Conservation (phyloP, 2,888 invertebrate genomes). For the Lapara coniferarum region DNA sequence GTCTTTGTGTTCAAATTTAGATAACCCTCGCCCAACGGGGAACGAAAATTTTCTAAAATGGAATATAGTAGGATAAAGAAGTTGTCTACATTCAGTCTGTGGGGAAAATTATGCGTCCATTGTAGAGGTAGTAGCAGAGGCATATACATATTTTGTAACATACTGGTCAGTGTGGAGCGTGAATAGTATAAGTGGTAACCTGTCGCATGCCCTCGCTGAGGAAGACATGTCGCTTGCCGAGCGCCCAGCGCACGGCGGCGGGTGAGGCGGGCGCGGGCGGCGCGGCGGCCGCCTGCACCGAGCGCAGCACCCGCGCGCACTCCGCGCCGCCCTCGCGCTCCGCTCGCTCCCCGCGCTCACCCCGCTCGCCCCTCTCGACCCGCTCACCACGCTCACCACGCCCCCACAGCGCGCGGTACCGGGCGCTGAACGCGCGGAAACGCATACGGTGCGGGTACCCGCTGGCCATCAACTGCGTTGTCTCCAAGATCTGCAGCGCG, state of each 20-base stretch:
- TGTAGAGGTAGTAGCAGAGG: too few species aligned
- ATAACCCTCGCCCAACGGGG: too few species aligned
- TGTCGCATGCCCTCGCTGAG: constrained; percentile 96
- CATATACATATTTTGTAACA: too few species aligned
- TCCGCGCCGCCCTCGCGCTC: constrained; percentile 84
- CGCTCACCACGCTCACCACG: constrained; percentile 87
- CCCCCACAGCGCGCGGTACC: constrained; percentile 93
- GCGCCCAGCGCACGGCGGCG: constrained; percentile 89
- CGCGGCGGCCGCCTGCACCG: constrained; percentile 90
- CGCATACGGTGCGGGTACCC: constrained; percentile 98
- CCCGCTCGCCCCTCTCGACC: constrained; percentile 82
- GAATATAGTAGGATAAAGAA: too few species aligned
- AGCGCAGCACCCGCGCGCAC: constrained; percentile 89
- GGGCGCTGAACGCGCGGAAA: constrained; percentile 94
- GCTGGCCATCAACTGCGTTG: constrained; percentile 97
- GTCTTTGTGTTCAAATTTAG: too few species aligned
- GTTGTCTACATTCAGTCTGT: too few species aligned
- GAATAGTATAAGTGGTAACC: constrained; percentile 65
- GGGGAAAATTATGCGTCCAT: too few species aligned
- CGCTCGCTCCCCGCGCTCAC: constrained; percentile 80
- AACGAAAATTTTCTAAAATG: too few species aligned
- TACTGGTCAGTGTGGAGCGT: too few species aligned
- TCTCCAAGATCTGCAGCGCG: constrained; percentile 95
- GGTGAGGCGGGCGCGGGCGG: constrained; percentile 90
- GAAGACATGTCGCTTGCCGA: constrained; percentile 96